Evolutionary conservation across 2,113 vertebrate genomes (phyloP).

Genomic region (Amphiprion ocellaris): DNA sequence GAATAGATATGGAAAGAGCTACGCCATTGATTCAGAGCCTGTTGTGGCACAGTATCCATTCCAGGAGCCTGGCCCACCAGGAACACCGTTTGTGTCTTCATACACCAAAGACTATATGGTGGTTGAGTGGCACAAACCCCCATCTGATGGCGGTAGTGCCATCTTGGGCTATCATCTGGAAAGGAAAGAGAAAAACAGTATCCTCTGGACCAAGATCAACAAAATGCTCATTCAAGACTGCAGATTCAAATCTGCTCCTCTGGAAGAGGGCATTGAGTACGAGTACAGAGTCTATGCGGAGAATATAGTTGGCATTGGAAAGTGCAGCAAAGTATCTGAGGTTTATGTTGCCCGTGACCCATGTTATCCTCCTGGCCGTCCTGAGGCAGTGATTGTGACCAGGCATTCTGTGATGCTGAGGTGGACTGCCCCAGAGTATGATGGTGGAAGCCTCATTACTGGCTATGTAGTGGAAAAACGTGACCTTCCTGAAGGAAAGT

Average conservation of each 20-base stretch:
- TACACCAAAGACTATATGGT: slow-evolving; percentile 95
- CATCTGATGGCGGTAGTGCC: slow-evolving; percentile 94
- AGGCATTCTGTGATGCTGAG: slow-evolving; percentile 93
- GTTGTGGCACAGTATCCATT: slow-evolving; percentile 96
- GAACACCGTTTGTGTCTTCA: slow-evolving; percentile 92
- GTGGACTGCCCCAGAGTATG: slow-evolving; percentile 94
- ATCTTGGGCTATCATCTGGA: slow-evolving; percentile 97
- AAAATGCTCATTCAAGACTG: slow-evolving; percentile 95
- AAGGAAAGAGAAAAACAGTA: slow-evolving; percentile 97
- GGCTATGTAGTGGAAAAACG: slow-evolving; percentile 97
- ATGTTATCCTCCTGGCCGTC: slow-evolving; percentile 95
- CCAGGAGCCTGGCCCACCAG: slow-evolving; percentile 96
- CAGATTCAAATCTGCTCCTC: slow-evolving; percentile 91
- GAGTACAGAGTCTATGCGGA: slow-evolving; percentile 96
- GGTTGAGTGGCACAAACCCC: slow-evolving; percentile 95
- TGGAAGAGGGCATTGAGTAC: slow-evolving; percentile 98
- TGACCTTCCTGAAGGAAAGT: slow-evolving; percentile 96
- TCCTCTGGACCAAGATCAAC: slow-evolving; percentile 97
- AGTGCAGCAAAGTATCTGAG: slow-evolving; percentile 95
- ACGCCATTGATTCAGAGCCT: slow-evolving; percentile 91
- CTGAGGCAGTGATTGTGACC: slow-evolving; percentile 93
- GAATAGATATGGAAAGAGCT: slow-evolving; percentile 97
- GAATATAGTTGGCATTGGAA: slow-evolving; percentile 97
- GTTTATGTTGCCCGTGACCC: slow-evolving; percentile 94
- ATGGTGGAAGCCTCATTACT: slow-evolving; percentile 95